phyloP scores from a whole-genome alignment of 2,797 vertebrate genomes.

The Novumbra hubbsi region DNA sequence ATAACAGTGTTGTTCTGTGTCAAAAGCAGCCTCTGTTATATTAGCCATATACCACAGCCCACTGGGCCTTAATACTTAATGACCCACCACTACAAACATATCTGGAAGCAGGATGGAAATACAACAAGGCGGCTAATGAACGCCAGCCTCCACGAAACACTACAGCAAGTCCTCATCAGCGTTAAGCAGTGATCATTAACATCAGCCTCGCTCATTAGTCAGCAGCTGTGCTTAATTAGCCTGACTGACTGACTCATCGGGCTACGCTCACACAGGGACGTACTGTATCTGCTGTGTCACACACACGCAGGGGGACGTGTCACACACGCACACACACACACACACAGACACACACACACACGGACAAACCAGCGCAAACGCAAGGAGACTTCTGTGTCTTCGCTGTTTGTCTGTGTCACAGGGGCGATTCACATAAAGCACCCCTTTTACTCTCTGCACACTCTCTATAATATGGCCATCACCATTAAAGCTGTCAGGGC shows the following conservation, averaged over 20 bases:
- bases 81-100: neutral
- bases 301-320: conserved; percentile 4
- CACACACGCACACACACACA: conserved; percentile 10
- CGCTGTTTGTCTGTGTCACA: conserved; percentile 38
- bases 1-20: too few relatives aligned
- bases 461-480: conserved; percentile 84
- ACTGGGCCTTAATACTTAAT: too few relatives aligned
- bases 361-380: conserved; percentile 18
- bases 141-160: neutral
- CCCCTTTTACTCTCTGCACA: conserved; percentile 52
- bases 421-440: conserved; percentile 48
- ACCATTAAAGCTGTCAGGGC: conserved; percentile 81
- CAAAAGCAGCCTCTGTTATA: too few relatives aligned
- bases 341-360: neutral
- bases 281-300: conserved; percentile 7
- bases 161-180: conserved; percentile 20
- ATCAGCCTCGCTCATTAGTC: conserved; percentile 57
- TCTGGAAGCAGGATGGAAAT: neutral
- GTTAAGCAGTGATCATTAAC: conserved; percentile 61
- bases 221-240: conserved; percentile 63
- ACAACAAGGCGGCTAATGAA: neutral
- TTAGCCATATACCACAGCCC: too few relatives aligned
- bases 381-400: conserved; percentile 20
- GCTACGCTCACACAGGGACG: conserved; percentile 19
- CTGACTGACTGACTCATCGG: conserved; percentile 22